phyloP scores from a whole-genome alignment of 2,797 vertebrate genomes.

The Malacoraja senta region DNA sequence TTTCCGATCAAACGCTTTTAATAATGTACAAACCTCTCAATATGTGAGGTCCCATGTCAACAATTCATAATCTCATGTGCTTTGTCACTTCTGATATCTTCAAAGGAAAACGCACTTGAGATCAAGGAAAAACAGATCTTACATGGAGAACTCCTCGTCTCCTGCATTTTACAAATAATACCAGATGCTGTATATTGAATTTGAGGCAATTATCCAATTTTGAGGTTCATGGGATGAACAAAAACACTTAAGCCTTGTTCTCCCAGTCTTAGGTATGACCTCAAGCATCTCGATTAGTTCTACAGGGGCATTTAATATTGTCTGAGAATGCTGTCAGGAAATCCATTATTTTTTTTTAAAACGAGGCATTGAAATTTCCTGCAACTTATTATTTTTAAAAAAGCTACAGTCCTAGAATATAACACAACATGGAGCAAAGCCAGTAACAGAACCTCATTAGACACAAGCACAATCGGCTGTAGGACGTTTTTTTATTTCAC shows the following conservation, averaged over 20 bases:
- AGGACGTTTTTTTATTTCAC: too few species aligned
- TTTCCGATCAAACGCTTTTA: background rate
- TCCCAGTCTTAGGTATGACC: background rate
- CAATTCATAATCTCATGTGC: conserved; percentile 1
- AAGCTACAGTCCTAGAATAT: background rate
- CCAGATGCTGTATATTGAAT: background rate
- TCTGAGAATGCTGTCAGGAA: background rate
- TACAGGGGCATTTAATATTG: background rate
- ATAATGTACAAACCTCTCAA: background rate
- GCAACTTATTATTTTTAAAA: background rate
- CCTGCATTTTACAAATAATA: conserved; percentile 13
- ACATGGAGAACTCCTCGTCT: background rate
- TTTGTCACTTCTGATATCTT: conserved; percentile 25
- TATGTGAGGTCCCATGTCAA: background rate
- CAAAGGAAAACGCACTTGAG: background rate
- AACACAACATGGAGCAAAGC: background rate
- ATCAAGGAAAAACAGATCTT: conserved; percentile 17
- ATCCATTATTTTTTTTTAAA: conserved; percentile 1
- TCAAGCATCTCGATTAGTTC: background rate
- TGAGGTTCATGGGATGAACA: conserved; percentile 8
- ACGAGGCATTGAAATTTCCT: background rate
- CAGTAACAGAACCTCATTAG: background rate
- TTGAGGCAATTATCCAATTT: conserved; percentile 8
- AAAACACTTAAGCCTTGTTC: background rate
- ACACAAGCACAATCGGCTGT: background rate